A percentile compares a stretch with the other conserved stretches of the same genome.
Evolutionary conservation across 2,113 vertebrate genomes (phyloP).

Genomic region (Oreochromis tanganicae): DNA sequence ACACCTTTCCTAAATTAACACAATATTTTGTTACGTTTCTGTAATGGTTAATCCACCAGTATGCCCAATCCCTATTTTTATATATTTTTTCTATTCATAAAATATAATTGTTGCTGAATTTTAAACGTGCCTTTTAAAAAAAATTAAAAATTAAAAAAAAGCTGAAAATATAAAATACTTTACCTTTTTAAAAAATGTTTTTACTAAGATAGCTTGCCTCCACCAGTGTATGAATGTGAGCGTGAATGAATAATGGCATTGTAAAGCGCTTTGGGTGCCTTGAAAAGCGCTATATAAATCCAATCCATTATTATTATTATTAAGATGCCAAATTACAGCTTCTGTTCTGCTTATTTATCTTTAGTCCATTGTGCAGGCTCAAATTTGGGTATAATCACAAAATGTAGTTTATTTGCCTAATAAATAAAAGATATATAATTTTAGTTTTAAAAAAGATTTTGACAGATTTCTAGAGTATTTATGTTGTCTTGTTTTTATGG

Average conservation of each 20-base stretch:
- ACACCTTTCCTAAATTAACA: not conserved
- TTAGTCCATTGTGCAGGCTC: not conserved
- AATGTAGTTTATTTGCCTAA: not conserved
- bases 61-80: not conserved
- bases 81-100: not conserved
- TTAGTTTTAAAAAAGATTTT: not conserved
- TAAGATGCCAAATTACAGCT: not conserved
- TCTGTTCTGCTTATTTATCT: not conserved
- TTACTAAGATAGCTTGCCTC: not conserved
- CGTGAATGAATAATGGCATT: too few relatives aligned
- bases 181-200: fast-evolving
- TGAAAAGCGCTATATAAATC: too few relatives aligned
- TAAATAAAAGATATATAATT: not conserved
- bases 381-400: not conserved
- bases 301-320: too few relatives aligned
- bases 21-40: not conserved
- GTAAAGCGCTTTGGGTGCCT: too few relatives aligned
- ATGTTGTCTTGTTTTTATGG: not conserved
- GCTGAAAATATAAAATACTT: not conserved
- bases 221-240: too few relatives aligned
- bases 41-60: not conserved
- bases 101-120: not conserved
- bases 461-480: not conserved
- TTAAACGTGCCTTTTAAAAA: fast-evolving
- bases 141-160: fast-evolving